phyloP scores from a whole-genome alignment of 2,888 invertebrate genomes.

The Apodemia zela region DNA sequence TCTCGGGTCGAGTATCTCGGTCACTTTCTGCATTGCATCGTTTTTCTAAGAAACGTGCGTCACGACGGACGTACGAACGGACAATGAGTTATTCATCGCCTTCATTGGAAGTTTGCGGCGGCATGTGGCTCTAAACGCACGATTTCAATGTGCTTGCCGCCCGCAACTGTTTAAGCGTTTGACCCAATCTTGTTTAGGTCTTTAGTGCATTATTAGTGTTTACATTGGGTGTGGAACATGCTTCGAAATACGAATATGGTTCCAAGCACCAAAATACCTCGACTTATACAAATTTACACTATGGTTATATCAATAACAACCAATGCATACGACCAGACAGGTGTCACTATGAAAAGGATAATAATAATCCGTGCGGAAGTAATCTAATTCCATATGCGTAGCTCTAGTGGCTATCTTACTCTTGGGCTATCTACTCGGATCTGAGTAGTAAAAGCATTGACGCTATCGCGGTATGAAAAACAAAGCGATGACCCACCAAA shows the following conservation, averaged over 20 bases:
- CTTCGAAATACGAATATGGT: not conserved
- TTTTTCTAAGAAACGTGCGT: conserved; percentile 73
- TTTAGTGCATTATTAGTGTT: conserved; percentile 24
- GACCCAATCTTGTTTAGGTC: conserved; percentile 52
- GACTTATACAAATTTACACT: not conserved
- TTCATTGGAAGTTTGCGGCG: conserved; percentile 70
- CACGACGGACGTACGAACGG: conserved; percentile 71
- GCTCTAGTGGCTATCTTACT: no score
- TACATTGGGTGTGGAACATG: conserved; percentile 3
- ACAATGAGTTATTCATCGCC: conserved; percentile 80
- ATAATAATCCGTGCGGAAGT: no score
- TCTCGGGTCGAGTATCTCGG: conserved; percentile 67
- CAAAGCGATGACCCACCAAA: no score
- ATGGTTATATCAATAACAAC: no score
- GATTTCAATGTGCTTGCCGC: conserved; percentile 53
- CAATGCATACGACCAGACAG: no score
- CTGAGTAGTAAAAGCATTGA: no score
- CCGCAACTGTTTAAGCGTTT: conserved; percentile 47
- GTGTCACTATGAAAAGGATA: no score
- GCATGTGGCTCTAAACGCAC: conserved; percentile 73
- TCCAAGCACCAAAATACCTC: not conserved
- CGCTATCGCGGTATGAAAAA: no score
- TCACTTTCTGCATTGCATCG: conserved; percentile 61
- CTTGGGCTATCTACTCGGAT: no score
- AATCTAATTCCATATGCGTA: no score